A percentile compares a stretch with the other conserved stretches of the same genome.
Conservation (phyloP, 2,797 vertebrate species). For the Nyctibius grandis region DNA sequence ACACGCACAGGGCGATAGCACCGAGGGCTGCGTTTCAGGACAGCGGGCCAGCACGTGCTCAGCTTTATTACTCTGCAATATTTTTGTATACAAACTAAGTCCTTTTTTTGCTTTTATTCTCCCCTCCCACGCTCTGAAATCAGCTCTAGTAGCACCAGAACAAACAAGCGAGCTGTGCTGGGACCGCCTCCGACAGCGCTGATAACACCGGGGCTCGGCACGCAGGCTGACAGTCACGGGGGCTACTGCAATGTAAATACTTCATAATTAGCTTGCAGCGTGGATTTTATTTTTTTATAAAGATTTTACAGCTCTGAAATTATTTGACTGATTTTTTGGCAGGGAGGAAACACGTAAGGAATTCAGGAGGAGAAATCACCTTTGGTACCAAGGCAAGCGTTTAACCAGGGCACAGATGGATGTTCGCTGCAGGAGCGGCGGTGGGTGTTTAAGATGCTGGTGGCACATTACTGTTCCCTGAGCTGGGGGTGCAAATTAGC, state of each 20-base stretch:
- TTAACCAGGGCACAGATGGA: neutral
- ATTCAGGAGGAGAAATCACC: neutral
- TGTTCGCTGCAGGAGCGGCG: neutral
- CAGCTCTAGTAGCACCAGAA: neutral
- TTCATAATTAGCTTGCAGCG: neutral
- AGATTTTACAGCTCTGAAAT: neutral
- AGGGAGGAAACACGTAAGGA: neutral
- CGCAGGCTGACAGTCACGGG: neutral
- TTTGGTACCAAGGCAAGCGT: neutral
- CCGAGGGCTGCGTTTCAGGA: neutral
- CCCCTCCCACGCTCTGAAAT: neutral
- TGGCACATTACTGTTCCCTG: neutral
- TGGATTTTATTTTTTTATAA: neutral
- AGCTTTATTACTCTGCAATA: neutral
- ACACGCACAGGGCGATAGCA: neutral
- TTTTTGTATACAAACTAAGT: neutral
- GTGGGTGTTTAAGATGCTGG: neutral
- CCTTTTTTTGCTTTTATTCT: neutral
- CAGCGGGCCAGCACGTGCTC: neutral
- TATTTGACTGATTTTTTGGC: neutral
- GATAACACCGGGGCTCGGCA: accelerated
- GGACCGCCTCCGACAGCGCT: neutral
- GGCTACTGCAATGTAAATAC: neutral
- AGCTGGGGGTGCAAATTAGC: neutral
- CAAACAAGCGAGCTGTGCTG: neutral